Evolutionary conservation across 2,888 invertebrate species (phyloP).

Genomic region (Exephanes ischioxanthus): DNA sequence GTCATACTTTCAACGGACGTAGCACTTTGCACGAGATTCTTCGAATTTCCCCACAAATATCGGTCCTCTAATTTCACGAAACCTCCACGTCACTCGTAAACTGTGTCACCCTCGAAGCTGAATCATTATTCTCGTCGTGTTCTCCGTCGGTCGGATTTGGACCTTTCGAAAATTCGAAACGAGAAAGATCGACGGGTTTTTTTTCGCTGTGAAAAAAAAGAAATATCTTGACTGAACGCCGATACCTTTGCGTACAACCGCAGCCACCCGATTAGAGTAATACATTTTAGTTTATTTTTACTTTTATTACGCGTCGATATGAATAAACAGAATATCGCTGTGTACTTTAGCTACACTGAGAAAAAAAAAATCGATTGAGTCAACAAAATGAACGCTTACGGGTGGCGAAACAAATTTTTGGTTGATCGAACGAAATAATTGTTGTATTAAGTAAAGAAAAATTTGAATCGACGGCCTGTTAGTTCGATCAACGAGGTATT

Average conservation of each 20-base stretch:
- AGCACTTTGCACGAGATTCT: neutral
- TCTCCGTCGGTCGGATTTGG: neutral
- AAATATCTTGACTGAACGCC: neutral
- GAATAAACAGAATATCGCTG: slow-evolving; percentile 8
- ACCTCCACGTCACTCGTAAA: neutral
- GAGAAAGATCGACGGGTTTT: slow-evolving; percentile 2
- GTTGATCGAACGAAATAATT: no score
- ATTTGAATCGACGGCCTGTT: no score
- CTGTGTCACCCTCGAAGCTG: neutral
- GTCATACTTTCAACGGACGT: no score
- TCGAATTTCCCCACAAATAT: neutral
- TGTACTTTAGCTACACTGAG: no score
- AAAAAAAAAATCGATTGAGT: no score
- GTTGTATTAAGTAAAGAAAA: no score
- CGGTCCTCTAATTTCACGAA: neutral
- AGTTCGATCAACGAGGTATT: no score
- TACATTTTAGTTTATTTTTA: slow-evolving; percentile 1
- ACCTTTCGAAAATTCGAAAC: neutral
- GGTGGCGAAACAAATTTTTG: no score
- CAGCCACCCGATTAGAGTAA: slow-evolving; percentile 1
- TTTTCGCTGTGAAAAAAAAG: neutral
- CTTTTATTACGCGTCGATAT: neutral
- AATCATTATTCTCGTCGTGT: slow-evolving; percentile 15
- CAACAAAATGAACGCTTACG: no score
- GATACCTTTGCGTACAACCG: neutral